Percentiles rank a stretch among this genome's conserved stretches.
phyloP scores from a whole-genome alignment of 2,113 vertebrate genomes.

The Micronycteris hirsuta region DNA sequence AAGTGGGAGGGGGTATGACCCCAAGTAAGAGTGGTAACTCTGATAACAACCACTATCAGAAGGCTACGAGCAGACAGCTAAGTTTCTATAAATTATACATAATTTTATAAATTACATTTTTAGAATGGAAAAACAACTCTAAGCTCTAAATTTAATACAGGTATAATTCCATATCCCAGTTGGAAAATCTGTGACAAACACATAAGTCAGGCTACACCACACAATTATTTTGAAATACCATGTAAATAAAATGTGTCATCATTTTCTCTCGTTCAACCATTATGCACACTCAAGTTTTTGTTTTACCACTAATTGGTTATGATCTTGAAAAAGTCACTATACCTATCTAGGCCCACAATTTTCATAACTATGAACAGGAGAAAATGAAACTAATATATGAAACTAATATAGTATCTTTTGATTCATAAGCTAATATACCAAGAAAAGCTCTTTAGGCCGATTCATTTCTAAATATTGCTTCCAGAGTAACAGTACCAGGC shows the following conservation, averaged over 20 bases:
- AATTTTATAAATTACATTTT: background rate
- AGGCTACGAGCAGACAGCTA: background rate
- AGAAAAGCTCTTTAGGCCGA: background rate
- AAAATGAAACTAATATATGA: background rate
- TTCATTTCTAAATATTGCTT: background rate
- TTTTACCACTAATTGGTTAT: background rate
- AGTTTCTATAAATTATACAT: background rate
- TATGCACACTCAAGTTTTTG: background rate
- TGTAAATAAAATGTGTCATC: background rate
- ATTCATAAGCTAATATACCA: conserved; percentile 1
- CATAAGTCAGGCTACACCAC: background rate
- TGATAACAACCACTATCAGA: background rate
- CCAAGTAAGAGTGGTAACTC: background rate
- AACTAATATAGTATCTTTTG: background rate
- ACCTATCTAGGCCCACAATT: background rate
- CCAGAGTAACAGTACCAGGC: background rate
- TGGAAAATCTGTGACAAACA: background rate
- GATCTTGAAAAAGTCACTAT: background rate
- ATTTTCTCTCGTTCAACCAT: conserved; percentile 11
- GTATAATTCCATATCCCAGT: background rate
- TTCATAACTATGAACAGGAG: background rate
- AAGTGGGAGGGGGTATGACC: background rate
- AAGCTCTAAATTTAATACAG: background rate
- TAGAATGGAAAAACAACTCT: background rate
- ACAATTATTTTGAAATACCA: background rate